These are phyloP conservation scores for Aproaerema taeniolella DNA, from an alignment of 2,888 invertebrate genomes.

Conservation along the genomic window DNA sequence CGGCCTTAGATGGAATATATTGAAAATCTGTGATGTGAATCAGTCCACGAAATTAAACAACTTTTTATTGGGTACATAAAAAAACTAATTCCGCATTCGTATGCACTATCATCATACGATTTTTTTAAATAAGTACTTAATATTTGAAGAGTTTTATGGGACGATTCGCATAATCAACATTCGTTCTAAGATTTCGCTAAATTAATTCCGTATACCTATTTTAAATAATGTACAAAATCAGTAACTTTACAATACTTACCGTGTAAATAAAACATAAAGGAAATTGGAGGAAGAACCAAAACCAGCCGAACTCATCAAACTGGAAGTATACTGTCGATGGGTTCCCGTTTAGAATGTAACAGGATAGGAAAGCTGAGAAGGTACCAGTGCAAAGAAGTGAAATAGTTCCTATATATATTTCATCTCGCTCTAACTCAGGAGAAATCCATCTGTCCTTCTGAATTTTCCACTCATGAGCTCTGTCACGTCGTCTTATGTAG, in stretches of 20 bases:
- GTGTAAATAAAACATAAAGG: conserved; percentile 80
- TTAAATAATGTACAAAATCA: no score
- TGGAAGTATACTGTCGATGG: conserved; percentile 81
- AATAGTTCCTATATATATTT: conserved; percentile 79
- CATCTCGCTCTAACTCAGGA: conserved; percentile 82
- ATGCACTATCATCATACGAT: no score
- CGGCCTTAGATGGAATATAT: no score
- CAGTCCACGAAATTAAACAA: no score
- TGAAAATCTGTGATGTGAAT: no score
- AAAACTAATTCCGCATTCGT: no score
- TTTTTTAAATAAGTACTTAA: no score
- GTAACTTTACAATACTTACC: conserved; percentile 68
- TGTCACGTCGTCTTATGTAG: conserved; percentile 79
- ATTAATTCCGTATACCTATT: no score
- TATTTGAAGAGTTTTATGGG: no score
- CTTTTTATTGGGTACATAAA: no score
- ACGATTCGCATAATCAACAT: no score
- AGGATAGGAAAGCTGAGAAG: conserved; percentile 78
- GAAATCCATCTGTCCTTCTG: conserved; percentile 83
- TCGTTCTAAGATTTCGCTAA: no score
- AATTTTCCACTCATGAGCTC: conserved; percentile 83
- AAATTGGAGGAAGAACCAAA: conserved; percentile 81
- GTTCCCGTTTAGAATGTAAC: conserved; percentile 82
- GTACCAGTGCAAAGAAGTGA: conserved; percentile 75
- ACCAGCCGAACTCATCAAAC: conserved; percentile 79